A percentile compares a stretch with the other conserved stretches of the same genome.
phyloP scores from a whole-genome alignment of 2,888 invertebrate genomes.

The Griposia aprilina region DNA sequence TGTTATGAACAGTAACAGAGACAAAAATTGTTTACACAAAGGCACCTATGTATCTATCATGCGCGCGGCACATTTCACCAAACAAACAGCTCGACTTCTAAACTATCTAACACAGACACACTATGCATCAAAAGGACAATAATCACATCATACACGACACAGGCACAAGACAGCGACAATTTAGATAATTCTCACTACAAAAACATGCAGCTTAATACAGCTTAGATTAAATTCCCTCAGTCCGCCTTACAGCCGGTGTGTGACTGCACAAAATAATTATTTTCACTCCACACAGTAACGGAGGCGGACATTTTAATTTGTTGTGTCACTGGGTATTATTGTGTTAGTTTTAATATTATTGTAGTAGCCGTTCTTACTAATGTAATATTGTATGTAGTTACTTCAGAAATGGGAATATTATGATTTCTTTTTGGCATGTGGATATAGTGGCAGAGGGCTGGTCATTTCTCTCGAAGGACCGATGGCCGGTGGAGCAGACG shows the following conservation, averaged over 20 bases:
- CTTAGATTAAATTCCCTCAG: slow-evolving; percentile 50
- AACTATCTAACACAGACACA: background rate
- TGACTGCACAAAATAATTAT: slow-evolving; percentile 48
- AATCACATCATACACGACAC: slow-evolving; percentile 4
- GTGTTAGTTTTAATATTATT: slow-evolving; percentile 27
- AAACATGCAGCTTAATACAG: slow-evolving; percentile 25
- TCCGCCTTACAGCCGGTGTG: slow-evolving; percentile 9
- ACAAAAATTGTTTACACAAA: background rate
- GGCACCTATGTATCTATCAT: background rate
- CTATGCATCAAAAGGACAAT: background rate
- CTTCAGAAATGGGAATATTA: background rate
- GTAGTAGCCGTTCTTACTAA: background rate
- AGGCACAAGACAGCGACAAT: background rate
- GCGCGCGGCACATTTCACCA: background rate
- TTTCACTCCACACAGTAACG: slow-evolving; percentile 14
- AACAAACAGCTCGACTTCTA: background rate
- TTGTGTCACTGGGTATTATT: slow-evolving; percentile 30
- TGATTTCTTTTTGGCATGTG: background rate
- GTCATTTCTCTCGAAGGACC: background rate
- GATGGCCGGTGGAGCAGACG: background rate
- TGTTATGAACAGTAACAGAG: no score
- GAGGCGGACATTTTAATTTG: slow-evolving; percentile 41
- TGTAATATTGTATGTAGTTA: no score
- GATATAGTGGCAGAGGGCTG: background rate
- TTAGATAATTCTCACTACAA: slow-evolving; percentile 15